Evolutionary conservation across 1,140 invertebrate genomes (phyloP).

Genomic region (Euura lappo): DNA sequence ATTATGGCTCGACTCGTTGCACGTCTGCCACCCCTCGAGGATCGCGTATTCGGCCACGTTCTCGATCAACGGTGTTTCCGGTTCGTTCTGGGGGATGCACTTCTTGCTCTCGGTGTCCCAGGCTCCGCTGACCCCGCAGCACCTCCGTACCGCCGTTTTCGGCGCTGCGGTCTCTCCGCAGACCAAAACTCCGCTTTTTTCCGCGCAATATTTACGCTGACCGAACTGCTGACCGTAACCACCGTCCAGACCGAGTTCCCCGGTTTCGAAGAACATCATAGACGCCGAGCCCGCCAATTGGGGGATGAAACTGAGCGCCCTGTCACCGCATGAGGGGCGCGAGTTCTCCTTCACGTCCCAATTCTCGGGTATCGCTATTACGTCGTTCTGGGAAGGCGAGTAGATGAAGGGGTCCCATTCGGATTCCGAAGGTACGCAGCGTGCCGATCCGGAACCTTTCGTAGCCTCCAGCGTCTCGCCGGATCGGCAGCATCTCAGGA

Average conservation of each 20-base stretch:
- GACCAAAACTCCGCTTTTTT: constrained; percentile 63
- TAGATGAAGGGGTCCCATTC: constrained; percentile 62
- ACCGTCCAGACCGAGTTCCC: constrained; percentile 60
- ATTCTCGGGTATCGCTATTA: constrained; percentile 53
- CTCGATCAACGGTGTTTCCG: constrained; percentile 47
- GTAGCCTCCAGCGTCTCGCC: constrained; percentile 49
- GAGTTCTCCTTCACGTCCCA: constrained; percentile 55
- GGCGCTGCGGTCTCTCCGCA: constrained; percentile 59
- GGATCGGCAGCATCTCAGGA: constrained; percentile 63
- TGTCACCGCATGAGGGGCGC: constrained; percentile 51
- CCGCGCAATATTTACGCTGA: constrained; percentile 65
- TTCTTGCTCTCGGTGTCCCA: constrained; percentile 63
- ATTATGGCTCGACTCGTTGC: constrained; percentile 52
- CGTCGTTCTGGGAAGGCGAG: constrained; percentile 47
- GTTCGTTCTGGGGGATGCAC: constrained; percentile 49
- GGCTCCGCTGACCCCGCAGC: constrained; percentile 64
- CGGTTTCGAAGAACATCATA: constrained; percentile 64
- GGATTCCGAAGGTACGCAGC: constrained; percentile 34
- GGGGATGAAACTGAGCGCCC: constrained; percentile 47
- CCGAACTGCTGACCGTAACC: constrained; percentile 41
- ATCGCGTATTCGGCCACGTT: constrained; percentile 47
- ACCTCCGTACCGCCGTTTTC: constrained; percentile 58
- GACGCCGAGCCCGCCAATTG: constrained; percentile 34
- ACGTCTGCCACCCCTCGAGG: constrained; percentile 62
- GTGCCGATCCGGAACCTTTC: constrained; percentile 22